Base-by-base conservation (phyloP, 2,113 vertebrate species). In the Chrysemys picta region DNA sequence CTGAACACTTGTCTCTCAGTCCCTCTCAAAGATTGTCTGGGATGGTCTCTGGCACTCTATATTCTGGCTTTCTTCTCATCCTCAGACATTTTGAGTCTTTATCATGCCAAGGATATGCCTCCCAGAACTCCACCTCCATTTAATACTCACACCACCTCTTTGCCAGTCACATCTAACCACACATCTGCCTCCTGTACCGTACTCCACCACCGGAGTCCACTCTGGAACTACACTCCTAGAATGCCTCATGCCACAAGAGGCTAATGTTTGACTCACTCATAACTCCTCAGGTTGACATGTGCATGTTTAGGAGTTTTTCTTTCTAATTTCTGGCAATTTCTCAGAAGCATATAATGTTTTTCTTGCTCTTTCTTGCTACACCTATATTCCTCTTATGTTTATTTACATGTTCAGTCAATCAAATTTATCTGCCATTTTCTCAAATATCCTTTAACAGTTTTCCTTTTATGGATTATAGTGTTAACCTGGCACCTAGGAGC, bases 141-240 rank as follows among this genome's bases (percentile, higher is more conserved):
- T 90, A n/a, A 42, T 38, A 75, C 87, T 95, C 76, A 53, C n/a
- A 72, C n/a, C 35, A 21, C n/a, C 31, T 38, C 65, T 72, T 72
- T 72, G 19, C 54, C 4, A 80, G 24, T 57, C 1, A 1, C 7
- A 80, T 52, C 21, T 85, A 69, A 81, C n/a, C 12, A 47, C 42
- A 21, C 1, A 1, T 54, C 35, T 17, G 87, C 79, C 85, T 79
- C 85, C 75, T 91, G 79, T 65, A 88, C 31, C 3, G 69, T 6
- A 42, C 27, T 89, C 76, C 7, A 6, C 65, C n/a, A 84, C 57
- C 6, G 27, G 57, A 29, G 11, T 27, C 24, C 27, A 59, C 57
- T 59, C 27, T 31, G 19, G 1, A 3, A 69, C 47, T 76, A 11
- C 42, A 47, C 42, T 14, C 62, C n/a, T 50, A 52, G 6, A 5